Conservation (phyloP, 2,888 invertebrate species). For the Gymnosoma rotundatum region DNA sequence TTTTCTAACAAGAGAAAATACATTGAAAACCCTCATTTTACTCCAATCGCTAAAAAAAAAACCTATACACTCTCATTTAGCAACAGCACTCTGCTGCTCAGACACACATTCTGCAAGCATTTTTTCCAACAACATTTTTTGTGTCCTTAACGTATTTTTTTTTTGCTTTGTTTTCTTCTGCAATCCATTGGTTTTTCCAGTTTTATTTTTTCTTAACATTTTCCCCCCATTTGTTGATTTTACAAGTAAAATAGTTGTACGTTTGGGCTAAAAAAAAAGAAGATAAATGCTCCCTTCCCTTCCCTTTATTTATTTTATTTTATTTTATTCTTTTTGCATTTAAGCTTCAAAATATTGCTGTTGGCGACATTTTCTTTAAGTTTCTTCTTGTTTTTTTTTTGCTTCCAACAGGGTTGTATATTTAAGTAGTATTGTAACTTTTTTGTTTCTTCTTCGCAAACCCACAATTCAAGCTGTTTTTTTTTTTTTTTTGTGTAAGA, state of each 20-base stretch:
- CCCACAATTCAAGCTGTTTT: conserved; percentile 32
- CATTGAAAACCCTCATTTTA: conserved; percentile 23
- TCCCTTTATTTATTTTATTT: conserved; percentile 8
- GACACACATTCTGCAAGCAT: conserved; percentile 2
- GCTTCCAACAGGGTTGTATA: conserved; percentile 55
- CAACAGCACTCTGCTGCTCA: neutral
- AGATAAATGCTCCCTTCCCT: conserved; percentile 50
- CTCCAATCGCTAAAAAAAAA: neutral
- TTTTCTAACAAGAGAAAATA: conserved; percentile 45
- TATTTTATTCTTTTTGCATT: neutral
- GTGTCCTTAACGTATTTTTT: conserved; percentile 54
- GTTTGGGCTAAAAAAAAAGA: conserved; percentile 29
- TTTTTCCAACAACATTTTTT: conserved; percentile 37
- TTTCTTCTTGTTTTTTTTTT: conserved; percentile 1
- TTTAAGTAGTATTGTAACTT: conserved; percentile 54
- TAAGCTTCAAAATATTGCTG: conserved; percentile 46
- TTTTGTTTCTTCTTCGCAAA: conserved; percentile 23
- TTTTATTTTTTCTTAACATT: conserved; percentile 14
- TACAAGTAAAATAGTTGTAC: neutral
- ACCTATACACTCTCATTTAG: neutral
- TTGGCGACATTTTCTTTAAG: conserved; percentile 57
- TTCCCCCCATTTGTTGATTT: conserved; percentile 41
- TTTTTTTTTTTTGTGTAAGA: neutral
- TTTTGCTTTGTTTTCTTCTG: conserved; percentile 18
- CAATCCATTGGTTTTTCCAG: conserved; percentile 41